Percentiles rank a stretch among this genome's conserved stretches.
phyloP scores from a whole-genome alignment of 2,797 vertebrate genomes.

The Dendrocincla tyrannina region DNA sequence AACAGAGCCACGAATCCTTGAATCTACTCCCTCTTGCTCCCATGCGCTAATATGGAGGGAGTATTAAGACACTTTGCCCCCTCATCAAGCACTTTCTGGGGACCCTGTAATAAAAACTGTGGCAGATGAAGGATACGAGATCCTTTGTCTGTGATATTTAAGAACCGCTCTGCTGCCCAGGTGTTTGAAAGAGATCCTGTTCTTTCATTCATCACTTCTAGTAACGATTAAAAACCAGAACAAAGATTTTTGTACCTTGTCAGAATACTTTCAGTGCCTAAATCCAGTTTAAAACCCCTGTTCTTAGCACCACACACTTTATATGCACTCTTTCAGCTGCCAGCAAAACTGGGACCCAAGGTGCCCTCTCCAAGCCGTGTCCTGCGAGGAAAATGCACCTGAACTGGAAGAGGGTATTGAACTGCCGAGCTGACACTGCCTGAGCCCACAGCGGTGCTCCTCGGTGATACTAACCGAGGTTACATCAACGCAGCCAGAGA shows the following conservation, averaged over 20 bases:
- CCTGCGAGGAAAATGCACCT: not conserved
- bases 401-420: not conserved
- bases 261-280: not conserved
- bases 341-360: not conserved
- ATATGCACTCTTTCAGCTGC: not conserved
- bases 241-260: not conserved
- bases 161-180: not conserved
- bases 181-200: not conserved
- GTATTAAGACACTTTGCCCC: not conserved
- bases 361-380: not conserved
- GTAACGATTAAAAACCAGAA: not conserved
- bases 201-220: not conserved
- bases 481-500: not conserved
- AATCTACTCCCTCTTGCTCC: not conserved
- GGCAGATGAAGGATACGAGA: conserved; percentile 1
- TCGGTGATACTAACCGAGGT: not conserved
- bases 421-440: not conserved
- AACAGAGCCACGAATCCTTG: not conserved
- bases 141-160: not conserved
- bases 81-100: not conserved
- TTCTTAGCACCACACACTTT: not conserved
- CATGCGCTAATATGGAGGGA: not conserved
- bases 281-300: not conserved
- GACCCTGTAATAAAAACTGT: not conserved
- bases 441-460: not conserved